These are phyloP conservation scores for Euproctis similis DNA, from an alignment of 2,888 invertebrate species.

Conservation along the genomic window DNA sequence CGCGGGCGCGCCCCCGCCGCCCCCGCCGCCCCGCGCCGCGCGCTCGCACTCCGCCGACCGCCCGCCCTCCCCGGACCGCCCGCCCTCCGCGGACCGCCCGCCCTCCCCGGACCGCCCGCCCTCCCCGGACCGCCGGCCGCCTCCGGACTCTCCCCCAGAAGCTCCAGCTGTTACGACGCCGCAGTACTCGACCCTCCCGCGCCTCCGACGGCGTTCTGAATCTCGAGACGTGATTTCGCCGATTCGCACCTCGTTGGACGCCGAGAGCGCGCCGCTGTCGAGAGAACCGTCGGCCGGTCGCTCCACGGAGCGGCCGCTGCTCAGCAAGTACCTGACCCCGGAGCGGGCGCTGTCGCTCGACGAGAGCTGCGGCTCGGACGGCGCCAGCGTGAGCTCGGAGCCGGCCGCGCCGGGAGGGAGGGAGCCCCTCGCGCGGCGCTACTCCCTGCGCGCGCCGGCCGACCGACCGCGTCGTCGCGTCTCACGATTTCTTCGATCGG, in stretches of 20 bases:
- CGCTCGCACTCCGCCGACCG: slow-evolving; percentile 45
- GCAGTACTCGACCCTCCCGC: slow-evolving; percentile 50
- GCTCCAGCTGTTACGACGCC: slow-evolving; percentile 23
- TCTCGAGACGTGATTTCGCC: slow-evolving; percentile 5
- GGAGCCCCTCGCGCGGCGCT: slow-evolving; percentile 36
- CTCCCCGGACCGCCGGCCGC: too few relatives aligned
- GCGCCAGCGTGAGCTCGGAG: slow-evolving; percentile 46
- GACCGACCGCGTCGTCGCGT: slow-evolving; percentile 77
- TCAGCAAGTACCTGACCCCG: slow-evolving; percentile 74
- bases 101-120: slow-evolving; percentile 8
- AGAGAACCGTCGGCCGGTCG: slow-evolving; percentile 15
- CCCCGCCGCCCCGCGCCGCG: slow-evolving; percentile 20
- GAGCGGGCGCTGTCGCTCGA: slow-evolving; percentile 52
- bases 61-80: slow-evolving; percentile 14
- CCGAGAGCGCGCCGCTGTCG: slow-evolving; percentile 13
- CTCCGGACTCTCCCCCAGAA: neutral
- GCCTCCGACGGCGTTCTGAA: slow-evolving; percentile 13
- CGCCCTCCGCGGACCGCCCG: slow-evolving; percentile 19
- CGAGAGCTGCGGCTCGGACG: slow-evolving; percentile 44
- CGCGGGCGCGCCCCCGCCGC: slow-evolving; percentile 31
- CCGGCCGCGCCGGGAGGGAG: slow-evolving; percentile 21
- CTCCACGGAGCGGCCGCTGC: slow-evolving; percentile 68
- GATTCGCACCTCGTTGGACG: slow-evolving; percentile 8
- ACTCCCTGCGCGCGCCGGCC: slow-evolving; percentile 40
- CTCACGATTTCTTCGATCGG: slow-evolving; percentile 82